Evolutionary conservation across 53 echinoderm and acorn worm genomes (phyloP), one percentile per base, ranked within the genome.

Genomic region (Echinometra lucunter): DNA sequence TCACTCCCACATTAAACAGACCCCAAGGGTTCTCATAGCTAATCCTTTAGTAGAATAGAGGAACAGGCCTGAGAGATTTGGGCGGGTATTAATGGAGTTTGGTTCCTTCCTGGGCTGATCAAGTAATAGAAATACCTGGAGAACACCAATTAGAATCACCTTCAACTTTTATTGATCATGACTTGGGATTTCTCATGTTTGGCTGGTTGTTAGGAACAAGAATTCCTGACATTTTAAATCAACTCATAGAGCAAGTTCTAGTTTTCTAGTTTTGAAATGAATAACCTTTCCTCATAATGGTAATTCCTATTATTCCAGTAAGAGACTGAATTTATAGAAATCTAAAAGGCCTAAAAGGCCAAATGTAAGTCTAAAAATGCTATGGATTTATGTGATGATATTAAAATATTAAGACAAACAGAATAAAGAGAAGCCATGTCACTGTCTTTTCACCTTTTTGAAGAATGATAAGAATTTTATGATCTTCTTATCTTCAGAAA

Each of bases 51-150:
- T 63, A 21, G 63, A 63, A 63, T 19, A 78, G 72, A 35, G 13
- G 35, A 34, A 72, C 34, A 72, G 15, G 72, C 72, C 63, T 63
- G 2, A 72, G 38, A 78, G 38, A 21, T 42, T 37, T 78, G 40
- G 78, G 17, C 78, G 38, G 78, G 42, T 78, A 78, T 21, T 78
- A 78, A 78, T 78, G 78, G 78, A 78, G 78, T 78, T 78, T 21
- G 42, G 78, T 78, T 78, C 78, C 78, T 78, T 78, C 78, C 78
- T 78, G 38, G 3, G 21, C 35, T 38, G 23, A 78, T 78, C 42
- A 72, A 72, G 15, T 72, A 13, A 16, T 34, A 72, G 72, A 72
- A 13, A 72, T 78, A 0, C 3, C 19, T 78, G 78, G 19, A 78
- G 42, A 78, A 78, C 42, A 78, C 9, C 42, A 42, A 78, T 78